Evolutionary conservation across 2,797 vertebrate genomes (phyloP).

Genomic region (Phrynocephalus forsythii): DNA sequence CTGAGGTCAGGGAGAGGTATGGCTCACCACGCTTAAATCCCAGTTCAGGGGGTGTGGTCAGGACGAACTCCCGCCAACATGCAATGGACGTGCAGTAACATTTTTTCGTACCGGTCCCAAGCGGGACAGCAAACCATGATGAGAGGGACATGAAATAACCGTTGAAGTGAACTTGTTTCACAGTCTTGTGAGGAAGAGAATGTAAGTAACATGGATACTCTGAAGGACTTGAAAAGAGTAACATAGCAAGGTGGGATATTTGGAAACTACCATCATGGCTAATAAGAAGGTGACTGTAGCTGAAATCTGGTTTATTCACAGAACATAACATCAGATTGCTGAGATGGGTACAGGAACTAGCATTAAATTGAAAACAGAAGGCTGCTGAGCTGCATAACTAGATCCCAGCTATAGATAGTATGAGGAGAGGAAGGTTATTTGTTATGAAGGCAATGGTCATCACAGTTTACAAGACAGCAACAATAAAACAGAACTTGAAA

Average conservation of each 20-base stretch:
- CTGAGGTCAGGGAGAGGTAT: too few relatives aligned
- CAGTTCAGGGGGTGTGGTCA: too few relatives aligned
- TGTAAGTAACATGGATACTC: not conserved
- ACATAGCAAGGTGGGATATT: not conserved
- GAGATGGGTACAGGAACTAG: not conserved
- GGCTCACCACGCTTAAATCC: too few relatives aligned
- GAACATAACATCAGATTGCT: not conserved
- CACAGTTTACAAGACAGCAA: not conserved
- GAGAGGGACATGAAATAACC: too few relatives aligned
- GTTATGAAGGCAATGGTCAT: not conserved
- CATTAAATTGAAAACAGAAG: not conserved
- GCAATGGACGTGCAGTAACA: too few relatives aligned
- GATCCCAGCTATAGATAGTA: not conserved
- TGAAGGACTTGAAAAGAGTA: not conserved
- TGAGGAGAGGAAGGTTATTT: not conserved
- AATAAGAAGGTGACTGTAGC: not conserved
- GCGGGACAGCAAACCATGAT: too few relatives aligned
- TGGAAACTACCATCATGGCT: too few relatives aligned
- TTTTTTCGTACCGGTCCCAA: too few relatives aligned
- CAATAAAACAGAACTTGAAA: conserved; percentile 18
- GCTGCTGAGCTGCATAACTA: not conserved
- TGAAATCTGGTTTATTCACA: not conserved
- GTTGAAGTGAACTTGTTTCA: too few relatives aligned
- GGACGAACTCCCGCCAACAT: too few relatives aligned
- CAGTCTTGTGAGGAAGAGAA: not conserved